A percentile compares a stretch with the other conserved stretches of the same genome.
These are phyloP conservation scores for Lagocephalus sceleratus DNA, from an alignment of 2,797 vertebrate species.

Conservation along the genomic window DNA sequence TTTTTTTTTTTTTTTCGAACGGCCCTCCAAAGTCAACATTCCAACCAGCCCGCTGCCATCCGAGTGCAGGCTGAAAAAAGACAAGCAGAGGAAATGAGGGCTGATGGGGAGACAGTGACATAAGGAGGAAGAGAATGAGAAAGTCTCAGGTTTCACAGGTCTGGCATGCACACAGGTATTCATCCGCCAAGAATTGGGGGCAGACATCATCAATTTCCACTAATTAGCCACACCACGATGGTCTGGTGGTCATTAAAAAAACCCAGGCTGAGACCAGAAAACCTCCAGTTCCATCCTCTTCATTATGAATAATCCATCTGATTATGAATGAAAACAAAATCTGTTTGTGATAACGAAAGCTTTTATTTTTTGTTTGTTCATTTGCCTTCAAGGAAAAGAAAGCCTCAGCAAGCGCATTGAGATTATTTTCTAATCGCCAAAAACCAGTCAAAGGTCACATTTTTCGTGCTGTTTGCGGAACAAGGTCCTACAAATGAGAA, in stretches of 20 bases:
- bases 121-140: slow-evolving; percentile 20
- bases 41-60: slow-evolving; percentile 45
- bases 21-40: slow-evolving; percentile 75
- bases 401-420: slow-evolving; percentile 16
- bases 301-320: no score
- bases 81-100: slow-evolving; percentile 44
- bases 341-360: no score
- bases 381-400: slow-evolving; percentile 39
- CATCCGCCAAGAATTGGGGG: slow-evolving; percentile 32
- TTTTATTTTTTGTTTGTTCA: slow-evolving; percentile 22
- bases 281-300: no score
- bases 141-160: slow-evolving; percentile 60
- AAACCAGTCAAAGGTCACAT: slow-evolving; percentile 29
- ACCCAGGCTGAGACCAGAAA: slow-evolving; percentile 8
- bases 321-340: no score
- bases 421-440: slow-evolving; percentile 45
- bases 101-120: slow-evolving; percentile 34
- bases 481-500: slow-evolving; percentile 41
- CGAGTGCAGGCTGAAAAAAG: slow-evolving; percentile 22
- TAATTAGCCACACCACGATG: slow-evolving; percentile 81
- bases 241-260: slow-evolving; percentile 75
- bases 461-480: slow-evolving; percentile 44
- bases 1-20: slow-evolving; percentile 65
- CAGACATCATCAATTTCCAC: slow-evolving; percentile 70
- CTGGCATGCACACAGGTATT: slow-evolving; percentile 49